Evolutionary conservation across 1,140 invertebrate species (phyloP).

Genomic region (Hyposmocoma kahamanoa): DNA sequence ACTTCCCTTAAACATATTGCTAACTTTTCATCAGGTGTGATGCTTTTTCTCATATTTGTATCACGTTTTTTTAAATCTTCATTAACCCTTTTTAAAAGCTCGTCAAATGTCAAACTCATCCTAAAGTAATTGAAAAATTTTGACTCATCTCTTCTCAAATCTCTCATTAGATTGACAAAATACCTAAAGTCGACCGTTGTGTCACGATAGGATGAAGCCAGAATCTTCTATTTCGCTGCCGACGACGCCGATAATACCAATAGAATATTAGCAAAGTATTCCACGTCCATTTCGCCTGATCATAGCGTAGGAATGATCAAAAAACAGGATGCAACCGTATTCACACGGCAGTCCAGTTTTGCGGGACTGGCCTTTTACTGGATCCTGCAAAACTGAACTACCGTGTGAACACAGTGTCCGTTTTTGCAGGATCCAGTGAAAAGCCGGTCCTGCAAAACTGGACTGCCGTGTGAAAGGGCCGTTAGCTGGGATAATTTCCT

Average conservation of each 20-base stretch:
- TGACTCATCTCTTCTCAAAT: slow-evolving; percentile 1
- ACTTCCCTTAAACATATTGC: slow-evolving; percentile 19
- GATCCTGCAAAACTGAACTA: too few species aligned
- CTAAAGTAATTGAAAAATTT: slow-evolving; percentile 3
- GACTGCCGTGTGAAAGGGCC: too few species aligned
- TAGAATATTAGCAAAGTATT: not conserved
- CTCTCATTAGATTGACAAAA: not conserved
- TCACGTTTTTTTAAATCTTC: slow-evolving; percentile 18
- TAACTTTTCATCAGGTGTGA: slow-evolving; percentile 12
- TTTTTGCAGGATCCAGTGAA: too few species aligned
- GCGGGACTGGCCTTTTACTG: too few species aligned
- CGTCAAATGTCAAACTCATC: slow-evolving; percentile 12
- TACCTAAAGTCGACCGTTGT: not conserved
- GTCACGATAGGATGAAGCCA: not conserved
- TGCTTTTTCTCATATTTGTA: slow-evolving; percentile 18
- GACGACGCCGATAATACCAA: slow-evolving; percentile 2
- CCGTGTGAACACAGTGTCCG: too few species aligned
- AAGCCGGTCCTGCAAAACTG: too few species aligned
- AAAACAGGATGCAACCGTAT: not conserved
- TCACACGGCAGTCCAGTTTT: too few species aligned
- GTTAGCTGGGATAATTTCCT: too few species aligned
- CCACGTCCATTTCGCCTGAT: not conserved
- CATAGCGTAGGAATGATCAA: not conserved
- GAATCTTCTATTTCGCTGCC: not conserved
- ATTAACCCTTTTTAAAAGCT: slow-evolving; percentile 14